Evolutionary conservation across 2,797 vertebrate species (phyloP), one percentile per base, ranked within the genome.

Genomic region (Danio kyathit): DNA sequence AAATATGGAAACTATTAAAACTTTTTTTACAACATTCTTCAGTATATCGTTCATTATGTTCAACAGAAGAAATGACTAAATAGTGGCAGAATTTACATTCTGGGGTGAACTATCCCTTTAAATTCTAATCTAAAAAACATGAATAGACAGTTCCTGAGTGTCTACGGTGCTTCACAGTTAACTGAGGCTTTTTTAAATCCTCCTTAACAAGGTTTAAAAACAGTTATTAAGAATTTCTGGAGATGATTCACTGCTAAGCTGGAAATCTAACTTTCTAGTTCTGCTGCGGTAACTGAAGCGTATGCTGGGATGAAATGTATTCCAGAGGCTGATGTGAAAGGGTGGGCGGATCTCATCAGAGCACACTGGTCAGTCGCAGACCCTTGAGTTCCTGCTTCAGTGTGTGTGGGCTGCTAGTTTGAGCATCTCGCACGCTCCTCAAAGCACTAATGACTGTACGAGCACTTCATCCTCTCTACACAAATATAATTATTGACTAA

Each of bases 321-420:
- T 72, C 57, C 66, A 54, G 57, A 12, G 17, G 57, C 71, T 79
- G 77, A 72, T 61, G 72, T 29, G 52, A 69, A 51, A 82, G 82
- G 82, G 64, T 74, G 11, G 74, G 65, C 19, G 79, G 61, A 73
- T 64, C 74, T 74, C 74, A 52, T 17, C 19, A 46, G 64, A 76
- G 74, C 57, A 63, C 54, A 43, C 38, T 71, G 73, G 52, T 63
- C 70, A 66, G 61, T 67, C 71, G 21, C 51, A 74, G 61, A 81
- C 43, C 51, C 65, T 79, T n/a, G 63, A 63, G 38, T 71, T 82
- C 44, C 44, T 66, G 48, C 67, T 78, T 71, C 66, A 72, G 81
- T 79, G 83, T 87, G 83, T 87, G 83, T 87, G 86, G 83, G 86
- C 76, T 70, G 81, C 67, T 54, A 65, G 78, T 76, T 77, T 52